These are phyloP conservation scores for Myrmophylax atrothorax DNA, from an alignment of 2,113 vertebrate genomes.

Conservation along the genomic window DNA sequence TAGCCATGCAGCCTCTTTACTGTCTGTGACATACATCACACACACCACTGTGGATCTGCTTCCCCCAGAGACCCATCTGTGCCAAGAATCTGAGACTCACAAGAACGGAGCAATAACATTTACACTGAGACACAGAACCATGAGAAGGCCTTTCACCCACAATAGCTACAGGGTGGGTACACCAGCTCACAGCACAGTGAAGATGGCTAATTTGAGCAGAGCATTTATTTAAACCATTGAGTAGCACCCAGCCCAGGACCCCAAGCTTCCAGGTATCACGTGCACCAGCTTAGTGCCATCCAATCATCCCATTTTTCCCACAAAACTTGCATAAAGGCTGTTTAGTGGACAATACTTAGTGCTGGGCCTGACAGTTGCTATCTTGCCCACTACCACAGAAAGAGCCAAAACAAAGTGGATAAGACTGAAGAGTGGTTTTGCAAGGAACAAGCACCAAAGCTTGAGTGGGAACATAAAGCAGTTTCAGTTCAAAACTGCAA, in stretches of 20 bases:
- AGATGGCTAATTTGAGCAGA: background rate
- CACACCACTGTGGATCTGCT: background rate
- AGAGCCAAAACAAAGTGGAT: background rate
- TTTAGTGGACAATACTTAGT: background rate
- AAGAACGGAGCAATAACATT: background rate
- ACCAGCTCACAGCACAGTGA: background rate
- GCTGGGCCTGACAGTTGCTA: background rate
- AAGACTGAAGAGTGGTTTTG: background rate
- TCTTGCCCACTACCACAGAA: background rate
- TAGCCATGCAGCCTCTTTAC: background rate
- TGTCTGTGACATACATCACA: background rate
- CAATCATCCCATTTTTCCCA: background rate
- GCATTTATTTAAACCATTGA: background rate
- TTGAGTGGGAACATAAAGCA: rapidly evolving
- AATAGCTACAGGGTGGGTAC: background rate
- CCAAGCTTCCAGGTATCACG: background rate
- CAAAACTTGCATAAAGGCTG: rapidly evolving
- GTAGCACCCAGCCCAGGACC: background rate
- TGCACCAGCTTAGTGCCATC: background rate
- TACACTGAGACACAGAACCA: background rate
- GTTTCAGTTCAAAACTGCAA: background rate
- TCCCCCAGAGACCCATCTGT: background rate
- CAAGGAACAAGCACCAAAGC: background rate
- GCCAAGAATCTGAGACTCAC: background rate
- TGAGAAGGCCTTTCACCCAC: background rate